Conservation (phyloP, 2,797 vertebrate species). For the Falco berigora region DNA sequence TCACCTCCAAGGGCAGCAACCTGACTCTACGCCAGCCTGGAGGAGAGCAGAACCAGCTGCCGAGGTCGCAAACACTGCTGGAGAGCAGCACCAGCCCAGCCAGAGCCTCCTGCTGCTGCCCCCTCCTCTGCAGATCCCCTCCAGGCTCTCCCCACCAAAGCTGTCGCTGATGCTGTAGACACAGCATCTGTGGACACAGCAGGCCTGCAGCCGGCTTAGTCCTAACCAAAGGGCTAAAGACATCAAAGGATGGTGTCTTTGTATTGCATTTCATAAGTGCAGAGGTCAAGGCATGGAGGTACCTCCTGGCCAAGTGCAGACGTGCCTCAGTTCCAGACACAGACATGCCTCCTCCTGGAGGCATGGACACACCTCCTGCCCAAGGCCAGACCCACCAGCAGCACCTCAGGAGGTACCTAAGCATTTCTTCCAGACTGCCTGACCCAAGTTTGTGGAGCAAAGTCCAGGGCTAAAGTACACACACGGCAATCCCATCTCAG, state of each 20-base stretch:
- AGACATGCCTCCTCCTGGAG: not conserved
- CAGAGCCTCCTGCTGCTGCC: not conserved
- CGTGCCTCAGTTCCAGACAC: accelerated
- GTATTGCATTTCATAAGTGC: not conserved
- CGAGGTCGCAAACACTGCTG: accelerated
- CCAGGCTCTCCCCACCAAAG: not conserved
- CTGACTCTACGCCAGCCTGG: not conserved
- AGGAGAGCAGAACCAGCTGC: not conserved
- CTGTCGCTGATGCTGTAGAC: not conserved
- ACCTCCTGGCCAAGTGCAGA: not conserved
- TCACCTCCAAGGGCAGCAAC: not conserved
- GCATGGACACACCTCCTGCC: not conserved
- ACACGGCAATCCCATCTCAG: not conserved
- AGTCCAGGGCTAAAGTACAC: not conserved
- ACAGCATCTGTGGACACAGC: not conserved
- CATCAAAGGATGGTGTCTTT: not conserved
- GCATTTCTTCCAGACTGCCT: not conserved
- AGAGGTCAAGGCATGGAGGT: not conserved
- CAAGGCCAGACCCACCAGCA: not conserved
- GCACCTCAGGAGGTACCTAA: not conserved
- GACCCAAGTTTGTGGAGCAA: not conserved
- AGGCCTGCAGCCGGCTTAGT: not conserved
- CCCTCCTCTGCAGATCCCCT: not conserved
- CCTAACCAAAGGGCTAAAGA: not conserved
- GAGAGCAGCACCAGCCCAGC: not conserved